Evolutionary conservation across 92 coral and sea anemone species (phyloP).

Genomic region (Porites evermanni): DNA sequence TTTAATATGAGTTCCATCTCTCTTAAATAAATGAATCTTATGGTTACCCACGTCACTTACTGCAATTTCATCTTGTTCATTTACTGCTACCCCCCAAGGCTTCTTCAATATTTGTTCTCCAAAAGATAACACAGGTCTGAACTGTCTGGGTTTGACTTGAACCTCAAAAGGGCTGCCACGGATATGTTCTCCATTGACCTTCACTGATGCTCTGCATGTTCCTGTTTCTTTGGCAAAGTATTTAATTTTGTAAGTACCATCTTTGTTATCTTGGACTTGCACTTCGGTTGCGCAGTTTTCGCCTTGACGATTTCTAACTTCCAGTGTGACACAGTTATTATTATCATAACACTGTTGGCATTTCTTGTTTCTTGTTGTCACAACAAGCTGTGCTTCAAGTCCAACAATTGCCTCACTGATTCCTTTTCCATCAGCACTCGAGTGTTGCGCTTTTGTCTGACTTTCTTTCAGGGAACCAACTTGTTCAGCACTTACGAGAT

Average conservation of each 20-base stretch:
- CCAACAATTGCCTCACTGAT: not conserved
- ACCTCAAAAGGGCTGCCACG: not conserved
- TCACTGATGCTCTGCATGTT: not conserved
- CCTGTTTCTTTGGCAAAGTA: not conserved
- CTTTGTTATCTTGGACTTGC: no score
- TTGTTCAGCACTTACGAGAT: not conserved
- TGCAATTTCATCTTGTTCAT: not conserved
- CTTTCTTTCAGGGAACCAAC: not conserved
- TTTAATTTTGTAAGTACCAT: no score
- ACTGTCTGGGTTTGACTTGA: not conserved
- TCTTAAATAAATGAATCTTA: not conserved
- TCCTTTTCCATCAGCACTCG: not conserved
- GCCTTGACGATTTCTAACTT: not conserved
- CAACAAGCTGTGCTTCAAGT: not conserved
- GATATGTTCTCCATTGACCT: not conserved
- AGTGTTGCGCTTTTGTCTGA: not conserved
- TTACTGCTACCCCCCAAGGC: not conserved
- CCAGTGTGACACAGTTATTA: not conserved
- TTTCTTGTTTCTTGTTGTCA: not conserved
- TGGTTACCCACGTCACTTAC: not conserved
- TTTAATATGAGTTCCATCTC: not conserved
- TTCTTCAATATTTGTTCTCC: not conserved
- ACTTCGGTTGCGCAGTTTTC: not conserved
- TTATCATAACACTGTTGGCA: not conserved
- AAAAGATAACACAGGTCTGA: not conserved